Base-by-base conservation (phyloP, 2,113 vertebrate species). In the Daphoenositta chrysoptera region DNA sequence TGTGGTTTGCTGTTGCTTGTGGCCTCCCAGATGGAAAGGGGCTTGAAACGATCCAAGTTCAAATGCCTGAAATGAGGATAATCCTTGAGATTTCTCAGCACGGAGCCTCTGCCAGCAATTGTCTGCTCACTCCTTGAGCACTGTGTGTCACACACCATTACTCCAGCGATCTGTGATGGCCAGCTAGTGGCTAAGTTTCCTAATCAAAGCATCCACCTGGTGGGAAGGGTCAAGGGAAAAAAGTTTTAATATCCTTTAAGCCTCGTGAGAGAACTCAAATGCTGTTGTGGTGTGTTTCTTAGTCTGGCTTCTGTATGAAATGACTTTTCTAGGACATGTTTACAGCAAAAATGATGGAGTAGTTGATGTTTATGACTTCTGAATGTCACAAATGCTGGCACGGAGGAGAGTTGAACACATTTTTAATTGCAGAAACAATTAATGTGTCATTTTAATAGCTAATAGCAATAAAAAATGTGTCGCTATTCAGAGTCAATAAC, bases 391-490 rank as follows among this genome's bases (percentile, higher is more conserved):
- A 81, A 28, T 45, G 63, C 80, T 96, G 91, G 90, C 94, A 83
- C 1, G 0, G 90, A 88, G 79, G 64, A 95, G 12, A 92, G 39
- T 0, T 47, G 89, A 93, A 79, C 54, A 64, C 50, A 75, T 90
- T 93, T 94, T 95, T 96, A 91, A 96, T 93, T 96, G 87, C 64
- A 68, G 72, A 82, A 95, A 92, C 87, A 96, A 96, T 96, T 94
- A 94, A 95, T 88, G 71, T 95, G 92, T 75, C 93, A 83, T 93
- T 88, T 94, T 90, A 93, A 93, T 70, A 83, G 92, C 90, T 93
- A 96, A 97, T 61, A 88, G 85, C 60, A 92, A 93, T 94, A 91
- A 94, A 93, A 83, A 83, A 58, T 11, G 31, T 1, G 2, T 63
- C 0, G 0, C 57, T 83, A 42, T 70, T 86, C 79, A 47, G 31